A percentile compares a stretch with the other conserved stretches of the same genome.
These are phyloP conservation scores for Porites australiensis DNA, from an alignment of 64 coral and sea anemone species.

Conservation along the genomic window DNA sequence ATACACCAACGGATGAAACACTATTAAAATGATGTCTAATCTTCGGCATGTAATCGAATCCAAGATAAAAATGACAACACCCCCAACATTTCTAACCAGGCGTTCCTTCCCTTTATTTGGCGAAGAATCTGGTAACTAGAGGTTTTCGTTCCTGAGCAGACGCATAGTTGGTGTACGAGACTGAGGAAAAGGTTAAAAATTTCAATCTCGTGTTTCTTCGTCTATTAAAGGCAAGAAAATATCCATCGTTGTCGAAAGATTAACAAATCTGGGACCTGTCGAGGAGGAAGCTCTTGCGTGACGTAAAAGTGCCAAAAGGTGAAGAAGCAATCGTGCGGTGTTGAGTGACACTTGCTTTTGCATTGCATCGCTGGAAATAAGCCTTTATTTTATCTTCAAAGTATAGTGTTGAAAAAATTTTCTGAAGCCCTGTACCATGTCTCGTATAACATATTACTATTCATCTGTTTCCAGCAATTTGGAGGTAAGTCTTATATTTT, in stretches of 20 bases:
- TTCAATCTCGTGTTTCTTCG: neutral
- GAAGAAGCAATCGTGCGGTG: no score
- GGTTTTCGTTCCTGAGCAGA: neutral
- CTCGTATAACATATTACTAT: conserved; percentile 36
- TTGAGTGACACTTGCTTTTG: neutral
- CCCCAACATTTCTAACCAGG: conserved; percentile 38
- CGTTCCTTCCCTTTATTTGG: neutral
- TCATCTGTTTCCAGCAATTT: conserved; percentile 72
- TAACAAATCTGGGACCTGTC: neutral
- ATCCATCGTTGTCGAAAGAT: neutral
- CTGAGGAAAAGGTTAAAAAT: neutral
- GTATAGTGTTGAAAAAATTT: neutral
- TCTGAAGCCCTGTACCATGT: conserved; percentile 30
- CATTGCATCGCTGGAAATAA: neutral
- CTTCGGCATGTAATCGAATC: neutral
- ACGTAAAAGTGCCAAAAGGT: neutral
- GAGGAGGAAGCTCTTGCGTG: neutral
- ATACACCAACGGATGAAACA: neutral
- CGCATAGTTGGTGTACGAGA: no score
- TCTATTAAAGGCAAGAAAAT: neutral
- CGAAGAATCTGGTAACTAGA: neutral
- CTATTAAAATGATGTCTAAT: neutral
- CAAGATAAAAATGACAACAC: neutral
- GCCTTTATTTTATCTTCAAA: neutral
- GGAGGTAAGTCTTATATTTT: conserved; percentile 54